Conservation (phyloP, 1,140 invertebrate genomes). For the Augochlora pura region DNA sequence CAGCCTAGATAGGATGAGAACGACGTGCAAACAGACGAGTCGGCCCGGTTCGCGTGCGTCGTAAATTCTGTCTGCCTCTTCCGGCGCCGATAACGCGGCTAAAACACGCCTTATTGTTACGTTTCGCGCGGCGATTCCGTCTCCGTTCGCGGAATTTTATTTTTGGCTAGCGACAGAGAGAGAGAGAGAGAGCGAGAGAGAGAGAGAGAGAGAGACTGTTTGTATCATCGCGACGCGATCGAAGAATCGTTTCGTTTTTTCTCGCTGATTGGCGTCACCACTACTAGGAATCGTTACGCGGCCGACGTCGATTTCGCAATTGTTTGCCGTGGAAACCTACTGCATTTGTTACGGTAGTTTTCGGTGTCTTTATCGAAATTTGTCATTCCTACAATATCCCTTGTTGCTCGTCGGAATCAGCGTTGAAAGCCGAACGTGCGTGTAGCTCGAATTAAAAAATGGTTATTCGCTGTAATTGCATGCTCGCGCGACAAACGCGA, state of each 20-base stretch:
- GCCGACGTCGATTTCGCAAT: slow-evolving; percentile 10
- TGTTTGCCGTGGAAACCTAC: slow-evolving; percentile 34
- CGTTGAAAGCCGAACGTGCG: no score
- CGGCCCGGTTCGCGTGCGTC: slow-evolving; percentile 42
- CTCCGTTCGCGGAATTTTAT: background rate
- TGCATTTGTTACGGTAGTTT: slow-evolving; percentile 14
- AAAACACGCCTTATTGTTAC: slow-evolving; percentile 45
- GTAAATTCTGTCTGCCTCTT: slow-evolving; percentile 54
- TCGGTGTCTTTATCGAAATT: background rate
- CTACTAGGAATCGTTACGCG: slow-evolving; percentile 29
- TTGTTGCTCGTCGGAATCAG: no score
- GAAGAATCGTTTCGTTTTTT: background rate
- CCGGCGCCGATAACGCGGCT: slow-evolving; percentile 47
- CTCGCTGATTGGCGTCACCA: background rate
- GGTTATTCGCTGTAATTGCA: no score
- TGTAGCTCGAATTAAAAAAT: no score
- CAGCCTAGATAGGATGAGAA: slow-evolving; percentile 45
- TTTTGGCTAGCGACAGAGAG: background rate
- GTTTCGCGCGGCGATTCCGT: slow-evolving; percentile 40
- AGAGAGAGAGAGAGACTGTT: background rate
- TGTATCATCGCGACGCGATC: background rate
- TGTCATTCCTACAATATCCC: no score
- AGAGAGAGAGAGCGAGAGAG: no score
- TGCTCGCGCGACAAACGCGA: no score
- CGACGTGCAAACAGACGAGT: slow-evolving; percentile 54